These are phyloP conservation scores for Aspidapion aeneum DNA, from an alignment of 2,888 invertebrate genomes.

Conservation along the genomic window DNA sequence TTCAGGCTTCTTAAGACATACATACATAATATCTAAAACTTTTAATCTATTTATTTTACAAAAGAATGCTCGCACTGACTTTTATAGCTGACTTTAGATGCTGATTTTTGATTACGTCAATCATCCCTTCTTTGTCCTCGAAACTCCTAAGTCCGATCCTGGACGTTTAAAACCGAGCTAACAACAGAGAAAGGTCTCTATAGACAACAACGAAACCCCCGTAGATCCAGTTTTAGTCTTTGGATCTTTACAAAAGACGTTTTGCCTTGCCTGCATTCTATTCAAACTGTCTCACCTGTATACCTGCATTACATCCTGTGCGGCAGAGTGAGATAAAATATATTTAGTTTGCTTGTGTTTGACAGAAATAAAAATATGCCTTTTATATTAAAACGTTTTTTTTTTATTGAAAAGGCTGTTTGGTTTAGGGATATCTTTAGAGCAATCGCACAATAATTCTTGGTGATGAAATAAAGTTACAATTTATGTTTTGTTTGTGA, in stretches of 20 bases:
- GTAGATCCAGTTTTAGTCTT: conserved; percentile 38
- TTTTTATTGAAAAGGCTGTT: not conserved
- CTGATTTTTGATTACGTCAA: not conserved
- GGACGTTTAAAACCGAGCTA: conserved; percentile 4
- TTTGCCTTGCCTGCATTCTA: conserved; percentile 48
- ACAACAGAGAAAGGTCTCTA: conserved; percentile 12
- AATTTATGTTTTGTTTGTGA: no score
- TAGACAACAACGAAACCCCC: no score
- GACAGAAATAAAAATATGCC: conserved; percentile 14
- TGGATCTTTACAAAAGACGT: conserved; percentile 41
- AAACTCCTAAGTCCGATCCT: conserved; percentile 9
- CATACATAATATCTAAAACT: no score
- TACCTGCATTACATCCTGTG: conserved; percentile 48
- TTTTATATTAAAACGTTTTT: not conserved
- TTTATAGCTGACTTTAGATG: not conserved
- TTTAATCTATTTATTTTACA: no score
- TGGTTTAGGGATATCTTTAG: not conserved
- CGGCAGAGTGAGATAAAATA: conserved; percentile 7
- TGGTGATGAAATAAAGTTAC: not conserved
- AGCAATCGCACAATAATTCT: not conserved
- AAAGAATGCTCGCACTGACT: no score
- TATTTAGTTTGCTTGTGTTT: conserved; percentile 16
- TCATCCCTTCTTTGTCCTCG: not conserved
- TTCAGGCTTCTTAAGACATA: no score
- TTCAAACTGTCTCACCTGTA: conserved; percentile 47